A percentile compares a stretch with the other conserved stretches of the same genome.
Conservation (phyloP, 1,140 invertebrate genomes). For the Lasaia peninsularis region DNA sequence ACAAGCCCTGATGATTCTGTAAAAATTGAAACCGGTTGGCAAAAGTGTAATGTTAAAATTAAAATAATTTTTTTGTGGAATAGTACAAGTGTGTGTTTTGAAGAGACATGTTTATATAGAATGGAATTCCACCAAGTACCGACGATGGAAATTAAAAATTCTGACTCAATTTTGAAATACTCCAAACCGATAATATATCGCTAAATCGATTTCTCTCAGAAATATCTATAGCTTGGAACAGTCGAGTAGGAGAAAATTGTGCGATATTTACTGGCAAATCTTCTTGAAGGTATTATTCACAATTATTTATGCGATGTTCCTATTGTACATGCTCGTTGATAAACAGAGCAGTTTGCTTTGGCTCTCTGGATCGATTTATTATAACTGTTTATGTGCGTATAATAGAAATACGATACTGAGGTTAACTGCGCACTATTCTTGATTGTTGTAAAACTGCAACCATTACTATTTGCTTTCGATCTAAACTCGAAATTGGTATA, state of each 20-base stretch:
- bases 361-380: constrained; percentile 9
- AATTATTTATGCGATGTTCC: constrained; percentile 8
- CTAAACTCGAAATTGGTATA: background rate
- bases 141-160: no score
- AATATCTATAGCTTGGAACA: background rate
- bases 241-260: background rate
- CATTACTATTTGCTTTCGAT: constrained; percentile 9
- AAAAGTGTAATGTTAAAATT: no score
- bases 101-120: no score
- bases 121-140: no score
- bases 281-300: constrained; percentile 8
- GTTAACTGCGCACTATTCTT: constrained; percentile 23
- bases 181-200: no score
- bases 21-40: no score
- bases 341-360: constrained; percentile 8
- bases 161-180: no score
- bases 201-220: no score
- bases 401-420: constrained; percentile 25
- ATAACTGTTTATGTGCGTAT: constrained; percentile 20
- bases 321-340: constrained; percentile 10
- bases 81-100: no score
- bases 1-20: no score
- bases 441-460: constrained; percentile 15
- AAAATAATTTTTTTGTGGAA: no score
- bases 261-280: background rate